Evolutionary conservation across 2,797 vertebrate genomes (phyloP), one percentile per base, ranked within the genome.

Genomic region (Neostethus bicornis): DNA sequence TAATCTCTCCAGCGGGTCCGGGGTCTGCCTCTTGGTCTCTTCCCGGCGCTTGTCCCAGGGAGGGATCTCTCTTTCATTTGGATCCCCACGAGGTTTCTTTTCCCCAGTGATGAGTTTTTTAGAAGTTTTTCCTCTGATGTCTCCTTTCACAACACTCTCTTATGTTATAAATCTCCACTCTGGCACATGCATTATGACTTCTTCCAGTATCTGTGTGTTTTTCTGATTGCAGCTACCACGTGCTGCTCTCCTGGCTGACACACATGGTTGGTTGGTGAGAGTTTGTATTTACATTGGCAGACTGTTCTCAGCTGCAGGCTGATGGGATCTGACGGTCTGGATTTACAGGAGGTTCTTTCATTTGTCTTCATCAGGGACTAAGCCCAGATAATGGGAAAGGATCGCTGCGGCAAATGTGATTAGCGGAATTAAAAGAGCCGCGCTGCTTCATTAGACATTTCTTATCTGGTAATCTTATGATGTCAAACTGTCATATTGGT

Each of bases 281-380:
- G 74, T 74, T 62, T 63, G 73, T 88, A 78, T 88, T 85, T 87
- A 65, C 68, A 52, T 83, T 85, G 77, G 85, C 81, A 80, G 82
- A 66, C 79, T 4, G 64, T 66, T 54, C 67, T 53, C 49, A 51
- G 66, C 76, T 79, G 69, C 69, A 42, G 69, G 84, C 79, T 68
- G 79, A 81, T 51, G 65, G 74, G 71, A 80, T 75, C 69, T 57
- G 64, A 72, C 73, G 75, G 77, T 73, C 69, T 78, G 66, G 60
- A 63, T 83, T 80, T 79, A 75, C 63, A 59, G 60, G 48, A 48
- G 63, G 74, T 61, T 49, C 49, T 50, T 75, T 65, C 72, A 77
- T 87, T 87, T 70, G 69, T 85, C 80, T 85, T 71, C 77, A 78
- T 84, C 81, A 61, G 58, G 52, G 62, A 42, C 74, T 54, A 55